Base-by-base conservation (phyloP, 1,140 invertebrate species). In the Maniola jurtina region DNA sequence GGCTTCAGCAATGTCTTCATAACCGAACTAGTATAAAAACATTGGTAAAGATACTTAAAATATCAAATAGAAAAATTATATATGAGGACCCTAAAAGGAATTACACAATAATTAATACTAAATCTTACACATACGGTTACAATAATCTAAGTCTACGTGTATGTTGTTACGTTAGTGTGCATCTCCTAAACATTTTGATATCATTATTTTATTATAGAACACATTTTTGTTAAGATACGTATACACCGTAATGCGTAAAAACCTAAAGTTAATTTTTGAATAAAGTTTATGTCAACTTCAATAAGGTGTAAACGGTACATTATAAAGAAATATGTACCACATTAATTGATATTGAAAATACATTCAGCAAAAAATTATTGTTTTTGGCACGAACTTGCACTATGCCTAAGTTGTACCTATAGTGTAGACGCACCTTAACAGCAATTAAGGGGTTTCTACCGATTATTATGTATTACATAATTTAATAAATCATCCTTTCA, bases 51-150 rank as follows among this genome's bases (percentile, higher is more conserved):
- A 65, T 60, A 70, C 76, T 82, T 86, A 78, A 78, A 82, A 55
- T 82, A 79, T 82, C 68, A 77, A 85, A 89, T 87, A 88, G 80
- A 90, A 90, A 88, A 86, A 84, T 81, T 80, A 84, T 81, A 86
- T 81, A 83, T 66, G 76, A 86, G 74, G 69, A 79, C 73, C 80
- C 84, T 83, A 81, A 80, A 77, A 86, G 80, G 80, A 86, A 80
- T 88, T 82, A 84, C 76, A 73, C 75, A 72, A 84, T 80, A 72
- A 84, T 80, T 55, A 84, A 77, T 76, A 78, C 80, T 84, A 85
- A 47, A 69, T 63, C 79, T 83, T 86, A 89, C 40, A 64, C 55
- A 65, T 83, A 79, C 70, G 83, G 80, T 85, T 87, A 87, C 68
- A 86, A 74, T 78, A 81, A 60, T 69, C 81, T 84, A 88, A 66